phyloP scores from a whole-genome alignment of 2,888 invertebrate genomes.

The Ditula angustiorana region DNA sequence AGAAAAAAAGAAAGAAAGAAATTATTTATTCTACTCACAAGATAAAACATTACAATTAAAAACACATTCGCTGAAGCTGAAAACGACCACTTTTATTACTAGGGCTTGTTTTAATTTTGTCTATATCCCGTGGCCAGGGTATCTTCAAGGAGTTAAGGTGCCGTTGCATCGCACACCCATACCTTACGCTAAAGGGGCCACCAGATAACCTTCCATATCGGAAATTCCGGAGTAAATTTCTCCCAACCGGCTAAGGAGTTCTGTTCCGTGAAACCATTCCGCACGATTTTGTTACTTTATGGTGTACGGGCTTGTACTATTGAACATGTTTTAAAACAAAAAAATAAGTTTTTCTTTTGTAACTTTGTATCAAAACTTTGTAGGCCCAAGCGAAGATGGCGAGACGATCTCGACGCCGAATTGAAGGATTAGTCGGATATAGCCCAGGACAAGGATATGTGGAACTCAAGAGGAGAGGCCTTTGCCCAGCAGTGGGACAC shows the following conservation, averaged over 20 bases:
- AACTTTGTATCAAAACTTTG: no score
- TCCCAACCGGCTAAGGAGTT: conserved; percentile 19
- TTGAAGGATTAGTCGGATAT: no score
- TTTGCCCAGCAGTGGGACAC: no score
- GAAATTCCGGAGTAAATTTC: conserved; percentile 62
- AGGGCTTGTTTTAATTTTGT: background rate
- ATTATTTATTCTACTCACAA: no score
- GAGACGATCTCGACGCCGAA: no score
- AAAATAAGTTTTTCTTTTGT: background rate
- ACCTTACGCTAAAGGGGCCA: conserved; percentile 64
- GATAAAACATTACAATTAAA: no score
- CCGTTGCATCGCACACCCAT: conserved; percentile 56
- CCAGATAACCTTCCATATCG: conserved; percentile 64
- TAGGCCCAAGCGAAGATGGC: no score
- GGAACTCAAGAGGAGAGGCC: no score
- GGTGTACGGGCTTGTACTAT: background rate
- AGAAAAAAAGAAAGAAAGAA: no score
- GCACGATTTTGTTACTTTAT: conserved; percentile 26
- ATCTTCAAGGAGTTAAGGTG: conserved; percentile 49
- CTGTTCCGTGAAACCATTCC: conserved; percentile 43
- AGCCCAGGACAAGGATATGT: no score
- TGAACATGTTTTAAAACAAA: background rate
- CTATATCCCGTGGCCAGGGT: conserved; percentile 21
- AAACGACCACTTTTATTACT: background rate
- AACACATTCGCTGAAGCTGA: no score